phyloP scores from a whole-genome alignment of 2,113 vertebrate species.

The Megatriorchis doriae region DNA sequence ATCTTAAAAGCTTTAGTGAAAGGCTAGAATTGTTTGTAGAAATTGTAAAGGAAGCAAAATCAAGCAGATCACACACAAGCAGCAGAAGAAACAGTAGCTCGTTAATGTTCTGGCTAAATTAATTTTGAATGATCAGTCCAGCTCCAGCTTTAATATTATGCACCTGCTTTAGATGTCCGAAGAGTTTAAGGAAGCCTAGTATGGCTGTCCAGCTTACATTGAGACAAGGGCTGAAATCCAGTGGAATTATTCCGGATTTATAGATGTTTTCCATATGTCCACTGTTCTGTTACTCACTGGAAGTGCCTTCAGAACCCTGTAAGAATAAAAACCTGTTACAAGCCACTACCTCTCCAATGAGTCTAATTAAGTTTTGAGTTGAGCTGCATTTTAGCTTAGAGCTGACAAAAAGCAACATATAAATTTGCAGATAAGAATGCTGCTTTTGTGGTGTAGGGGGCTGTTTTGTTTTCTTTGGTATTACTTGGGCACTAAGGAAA shows the following conservation, averaged over 20 bases:
- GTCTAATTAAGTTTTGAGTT: neutral
- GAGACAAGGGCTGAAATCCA: neutral
- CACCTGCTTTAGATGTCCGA: neutral
- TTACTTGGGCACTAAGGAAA: neutral
- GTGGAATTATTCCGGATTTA: neutral
- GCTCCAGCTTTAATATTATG: neutral
- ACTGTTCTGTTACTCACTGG: neutral
- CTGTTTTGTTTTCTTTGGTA: neutral
- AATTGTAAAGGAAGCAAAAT: neutral
- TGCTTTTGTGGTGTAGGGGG: neutral
- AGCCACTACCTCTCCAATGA: neutral
- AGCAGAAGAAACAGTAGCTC: neutral
- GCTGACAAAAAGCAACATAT: neutral
- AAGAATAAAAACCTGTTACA: conserved; percentile 43
- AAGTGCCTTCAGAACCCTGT: conserved; percentile 27
- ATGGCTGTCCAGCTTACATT: neutral
- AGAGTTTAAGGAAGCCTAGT: neutral
- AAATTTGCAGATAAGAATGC: neutral
- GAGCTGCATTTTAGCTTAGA: neutral
- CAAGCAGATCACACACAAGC: neutral
- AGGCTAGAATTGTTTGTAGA: neutral
- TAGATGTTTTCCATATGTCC: neutral
- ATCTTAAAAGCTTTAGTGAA: neutral
- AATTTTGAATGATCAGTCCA: neutral
- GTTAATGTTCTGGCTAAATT: neutral